Evolutionary conservation across 2,888 invertebrate genomes (phyloP).

Genomic region (Ectemnius lituratus): DNA sequence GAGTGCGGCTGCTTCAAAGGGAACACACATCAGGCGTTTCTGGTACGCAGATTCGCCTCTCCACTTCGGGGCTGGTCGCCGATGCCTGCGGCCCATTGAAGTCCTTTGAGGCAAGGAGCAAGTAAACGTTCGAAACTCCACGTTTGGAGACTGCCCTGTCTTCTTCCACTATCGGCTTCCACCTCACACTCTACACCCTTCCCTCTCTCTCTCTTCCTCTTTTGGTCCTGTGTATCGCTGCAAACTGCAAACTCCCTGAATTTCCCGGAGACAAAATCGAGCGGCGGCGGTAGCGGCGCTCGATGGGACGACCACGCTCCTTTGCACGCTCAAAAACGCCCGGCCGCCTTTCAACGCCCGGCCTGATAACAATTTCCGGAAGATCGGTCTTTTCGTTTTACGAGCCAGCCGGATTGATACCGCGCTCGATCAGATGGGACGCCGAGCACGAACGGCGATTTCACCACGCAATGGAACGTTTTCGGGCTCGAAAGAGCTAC

Average conservation of each 20-base stretch:
- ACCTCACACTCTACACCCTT: too few relatives aligned
- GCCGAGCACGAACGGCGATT: too few relatives aligned
- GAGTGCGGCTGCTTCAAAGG: slow-evolving; percentile 22
- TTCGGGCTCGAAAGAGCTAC: too few relatives aligned
- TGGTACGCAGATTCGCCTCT: slow-evolving; percentile 42
- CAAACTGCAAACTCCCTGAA: too few relatives aligned
- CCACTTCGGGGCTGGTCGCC: slow-evolving; percentile 24
- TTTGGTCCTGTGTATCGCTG: too few relatives aligned
- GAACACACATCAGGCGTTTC: slow-evolving; percentile 35
- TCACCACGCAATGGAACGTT: too few relatives aligned
- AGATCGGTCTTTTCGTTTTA: slow-evolving; percentile 6
- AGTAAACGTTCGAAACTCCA: slow-evolving; percentile 18
- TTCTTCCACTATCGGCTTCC: not conserved
- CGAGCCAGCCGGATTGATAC: slow-evolving; percentile 1
- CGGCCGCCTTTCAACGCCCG: not conserved
- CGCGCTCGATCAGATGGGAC: slow-evolving; percentile 1
- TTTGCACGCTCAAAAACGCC: slow-evolving; percentile 7
- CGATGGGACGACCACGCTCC: not conserved
- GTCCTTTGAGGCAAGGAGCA: slow-evolving; percentile 20
- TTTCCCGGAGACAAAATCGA: too few relatives aligned
- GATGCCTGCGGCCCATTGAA: not conserved
- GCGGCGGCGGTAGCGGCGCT: not conserved
- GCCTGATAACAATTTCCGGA: slow-evolving; percentile 2
- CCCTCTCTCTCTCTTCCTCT: too few relatives aligned
- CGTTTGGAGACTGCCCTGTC: not conserved